Evolutionary conservation across 1,140 invertebrate genomes (phyloP).

Genomic region (Fopius arisanus): DNA sequence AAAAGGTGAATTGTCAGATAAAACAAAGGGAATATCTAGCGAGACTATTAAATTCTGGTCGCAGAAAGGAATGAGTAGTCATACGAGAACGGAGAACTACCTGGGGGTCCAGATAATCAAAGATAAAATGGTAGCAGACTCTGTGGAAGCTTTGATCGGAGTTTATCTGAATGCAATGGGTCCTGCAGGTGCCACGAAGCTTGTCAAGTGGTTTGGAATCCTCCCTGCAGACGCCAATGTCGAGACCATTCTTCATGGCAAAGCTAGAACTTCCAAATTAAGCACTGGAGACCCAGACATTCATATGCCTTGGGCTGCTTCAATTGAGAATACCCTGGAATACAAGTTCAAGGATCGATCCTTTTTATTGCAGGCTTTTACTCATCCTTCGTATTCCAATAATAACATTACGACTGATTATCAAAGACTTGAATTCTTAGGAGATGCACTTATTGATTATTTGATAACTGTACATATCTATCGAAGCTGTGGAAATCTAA

Average conservation of each 20-base stretch:
- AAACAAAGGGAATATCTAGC: conserved; percentile 36
- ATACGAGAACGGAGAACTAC: conserved; percentile 59
- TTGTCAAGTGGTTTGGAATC: conserved; percentile 79
- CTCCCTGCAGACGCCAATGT: conserved; percentile 65
- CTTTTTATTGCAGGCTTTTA: conserved; percentile 79
- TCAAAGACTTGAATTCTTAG: conserved; percentile 93
- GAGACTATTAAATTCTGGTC: conserved; percentile 45
- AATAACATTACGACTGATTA: conserved; percentile 91
- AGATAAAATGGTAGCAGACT: conserved; percentile 79
- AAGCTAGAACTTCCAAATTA: conserved; percentile 48
- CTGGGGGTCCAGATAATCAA: conserved; percentile 64
- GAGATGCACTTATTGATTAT: conserved; percentile 94
- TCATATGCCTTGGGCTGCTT: conserved; percentile 56
- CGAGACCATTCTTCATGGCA: conserved; percentile 48
- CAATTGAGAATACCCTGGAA: conserved; percentile 71
- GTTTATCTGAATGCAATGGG: conserved; percentile 73
- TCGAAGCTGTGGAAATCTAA: conserved; percentile 73
- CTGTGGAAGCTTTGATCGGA: conserved; percentile 85
- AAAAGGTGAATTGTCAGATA: conserved; percentile 50
- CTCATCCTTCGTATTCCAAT: conserved; percentile 88
- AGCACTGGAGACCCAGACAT: conserved; percentile 54
- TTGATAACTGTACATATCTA: conserved; percentile 89
- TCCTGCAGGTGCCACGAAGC: conserved; percentile 66
- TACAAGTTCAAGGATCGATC: conserved; percentile 74
- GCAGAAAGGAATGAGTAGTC: conserved; percentile 35